phyloP scores from a whole-genome alignment of 2,888 invertebrate genomes.

The Caenorhabditis wallacei region DNA sequence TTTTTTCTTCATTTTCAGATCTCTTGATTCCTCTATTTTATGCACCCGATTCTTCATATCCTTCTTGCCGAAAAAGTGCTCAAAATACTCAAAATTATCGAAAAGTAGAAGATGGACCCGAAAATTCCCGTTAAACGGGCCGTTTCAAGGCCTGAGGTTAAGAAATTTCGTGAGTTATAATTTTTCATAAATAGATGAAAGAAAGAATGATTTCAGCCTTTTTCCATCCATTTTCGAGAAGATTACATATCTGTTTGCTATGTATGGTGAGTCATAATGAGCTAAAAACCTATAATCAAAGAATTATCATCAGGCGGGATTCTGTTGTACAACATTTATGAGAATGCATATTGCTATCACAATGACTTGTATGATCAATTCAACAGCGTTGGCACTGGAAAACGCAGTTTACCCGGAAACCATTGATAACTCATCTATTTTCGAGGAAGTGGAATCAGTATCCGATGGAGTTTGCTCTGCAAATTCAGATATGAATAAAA shows the following conservation, averaged over 20 bases:
- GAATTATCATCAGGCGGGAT: slow-evolving; percentile 57
- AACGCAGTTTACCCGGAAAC: slow-evolving; percentile 23
- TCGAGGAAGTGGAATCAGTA: slow-evolving; percentile 59
- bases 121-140: slow-evolving; percentile 19
- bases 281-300: too few species aligned
- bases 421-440: slow-evolving; percentile 28
- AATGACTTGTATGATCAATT: slow-evolving; percentile 75
- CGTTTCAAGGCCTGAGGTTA: slow-evolving; percentile 31
- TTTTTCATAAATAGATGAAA: background rate
- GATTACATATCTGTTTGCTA: slow-evolving; percentile 68
- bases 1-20: slow-evolving; percentile 1
- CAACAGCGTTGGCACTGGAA: slow-evolving; percentile 67
- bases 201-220: slow-evolving; percentile 69
- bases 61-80: slow-evolving; percentile 39
- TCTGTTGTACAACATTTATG: slow-evolving; percentile 71
- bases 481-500: slow-evolving; percentile 45
- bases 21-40: slow-evolving; percentile 19
- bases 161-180: slow-evolving; percentile 58
- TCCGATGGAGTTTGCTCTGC: slow-evolving; percentile 52
- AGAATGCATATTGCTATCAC: slow-evolving; percentile 71
- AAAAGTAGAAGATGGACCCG: slow-evolving; percentile 15
- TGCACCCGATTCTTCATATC: slow-evolving; percentile 31
- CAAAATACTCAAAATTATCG: slow-evolving; percentile 22
- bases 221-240: slow-evolving; percentile 71
- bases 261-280: slow-evolving; percentile 51